Base-by-base conservation (phyloP, 2,888 invertebrate genomes). In the Ennomos erosarius region DNA sequence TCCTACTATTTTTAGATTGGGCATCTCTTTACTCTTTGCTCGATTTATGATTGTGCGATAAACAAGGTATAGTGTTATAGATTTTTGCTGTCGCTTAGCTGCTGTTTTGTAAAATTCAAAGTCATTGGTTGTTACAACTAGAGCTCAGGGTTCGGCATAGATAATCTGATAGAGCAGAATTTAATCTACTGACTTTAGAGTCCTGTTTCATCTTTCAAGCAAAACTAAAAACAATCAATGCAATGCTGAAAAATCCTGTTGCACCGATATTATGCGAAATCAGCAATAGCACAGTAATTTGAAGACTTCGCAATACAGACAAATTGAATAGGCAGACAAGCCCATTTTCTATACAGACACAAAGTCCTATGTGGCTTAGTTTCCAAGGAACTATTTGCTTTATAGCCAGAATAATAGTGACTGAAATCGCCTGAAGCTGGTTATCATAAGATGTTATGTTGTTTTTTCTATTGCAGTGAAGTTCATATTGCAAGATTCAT, bases 401-500 rank as follows among this genome's bases (percentile, higher is more conserved):
- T 65, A 55, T 39, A 0, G 0, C 1, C 3, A n/a, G 12, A 6
- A 16, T 26, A 34, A 56, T 56, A 68, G 46, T 13, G 54, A 12
- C 50, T 45, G 47, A 49, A 64, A 26, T 62, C 13, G 49, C 44
- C 10, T 62, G 34, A 45, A 16, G 10, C 8, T 10, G n/a, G 11
- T 10, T 46, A 40, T 48, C 40, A 44, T 26, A 55, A 36, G 43
- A 33, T 55, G 40, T 61, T 61, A 26, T 5, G 26, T 59, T 46
- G n/a, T 38, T 10, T 10, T 13, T 16, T n/a, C 10, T 46, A 33
- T 12, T 37, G 46, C 38, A 34, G 33, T 74, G 75, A 74, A 79
- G 81, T 80, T 84, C 82, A 75, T 68, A 78, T 85, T 82, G 78
- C 84, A 79, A 67, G 66, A 80, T 75, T 75, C 72, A 73, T 71